Base-by-base conservation (phyloP, 2,113 vertebrate species). In the Mesocricetus auratus region DNA sequence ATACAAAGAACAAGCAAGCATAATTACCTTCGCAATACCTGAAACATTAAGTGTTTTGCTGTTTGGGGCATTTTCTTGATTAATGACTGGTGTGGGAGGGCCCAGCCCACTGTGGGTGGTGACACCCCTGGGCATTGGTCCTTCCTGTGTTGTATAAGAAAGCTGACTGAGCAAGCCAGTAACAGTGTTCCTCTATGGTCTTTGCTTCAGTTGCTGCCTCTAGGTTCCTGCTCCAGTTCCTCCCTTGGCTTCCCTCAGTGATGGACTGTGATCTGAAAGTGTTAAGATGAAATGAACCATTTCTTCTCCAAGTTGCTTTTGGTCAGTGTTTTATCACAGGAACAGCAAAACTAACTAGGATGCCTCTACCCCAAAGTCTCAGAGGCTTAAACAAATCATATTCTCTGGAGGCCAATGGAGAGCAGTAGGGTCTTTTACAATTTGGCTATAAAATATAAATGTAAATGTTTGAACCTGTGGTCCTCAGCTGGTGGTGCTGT, bases 351-450 rank as follows among this genome's bases (percentile, higher is more conserved):
- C 81, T 9, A 26, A 5, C 81, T 29, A 3, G 13, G 81, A 6
- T 24, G 29, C n/a, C 60, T 50, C 15, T 31, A 47, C 4, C 15
- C 1, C n/a, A 4, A 50, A 60, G 22, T 36, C 36, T 90, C 58
- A 58, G n/a, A 64, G 50, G 21, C 58, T 26, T 50, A 22, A 88
- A 42, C 7, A 36, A 56, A n/a, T 13, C 33, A 50, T 29, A 60
- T 22, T 36, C 4, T 69, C 53, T 15, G 0, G 0, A 42, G 62
- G 45, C 66, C 39, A 56, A 0, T 7, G 31, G 89, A 74, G 19
- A 47, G 47, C 33, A 22, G 53, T 15, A 15, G 6, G 16, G 53
- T 4, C 36, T 39, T 26, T 31, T 39, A 22, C 19, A 36, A 12
- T 53, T 36, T 69, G 33, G 19, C 66, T 88, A 19, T 88, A 17